These are phyloP conservation scores for Alaudala cheleensis DNA, from an alignment of 2,113 vertebrate genomes.

Conservation along the genomic window DNA sequence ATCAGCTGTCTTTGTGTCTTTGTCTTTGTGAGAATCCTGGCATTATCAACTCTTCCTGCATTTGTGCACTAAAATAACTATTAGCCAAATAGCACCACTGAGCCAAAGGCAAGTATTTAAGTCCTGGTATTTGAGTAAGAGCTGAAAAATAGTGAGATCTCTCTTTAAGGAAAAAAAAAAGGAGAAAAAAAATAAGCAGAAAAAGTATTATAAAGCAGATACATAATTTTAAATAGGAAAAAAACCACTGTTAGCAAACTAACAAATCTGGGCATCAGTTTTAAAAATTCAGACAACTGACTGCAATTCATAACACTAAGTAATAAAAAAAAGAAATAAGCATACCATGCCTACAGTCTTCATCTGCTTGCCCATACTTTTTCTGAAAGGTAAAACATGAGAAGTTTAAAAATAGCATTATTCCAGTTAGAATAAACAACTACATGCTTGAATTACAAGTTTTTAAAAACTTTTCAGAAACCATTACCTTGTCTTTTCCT, in stretches of 20 bases:
- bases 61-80: not conserved
- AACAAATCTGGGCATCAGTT: not conserved
- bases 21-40: not conserved
- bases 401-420: slow-evolving; percentile 58
- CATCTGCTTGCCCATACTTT: slow-evolving; percentile 98
- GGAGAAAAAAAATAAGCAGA: not conserved
- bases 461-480: not conserved
- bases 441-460: slow-evolving; percentile 15
- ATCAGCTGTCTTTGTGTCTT: not conserved
- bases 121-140: not conserved
- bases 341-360: slow-evolving; percentile 98
- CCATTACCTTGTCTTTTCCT: not conserved
- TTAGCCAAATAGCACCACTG: not conserved
- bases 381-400: slow-evolving; percentile 83
- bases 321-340: slow-evolving; percentile 56
- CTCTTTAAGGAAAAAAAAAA: not conserved
- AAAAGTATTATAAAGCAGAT: not conserved
- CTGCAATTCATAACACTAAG: slow-evolving; percentile 15
- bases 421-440: slow-evolving; percentile 38
- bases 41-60: not conserved
- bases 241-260: not conserved
- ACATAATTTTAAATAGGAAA: not conserved
- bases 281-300: slow-evolving; percentile 39
- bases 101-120: not conserved
- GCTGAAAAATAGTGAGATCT: not conserved